phyloP scores from a whole-genome alignment of 2,113 vertebrate species.

The Boulengeromyrus knoepffleri region DNA sequence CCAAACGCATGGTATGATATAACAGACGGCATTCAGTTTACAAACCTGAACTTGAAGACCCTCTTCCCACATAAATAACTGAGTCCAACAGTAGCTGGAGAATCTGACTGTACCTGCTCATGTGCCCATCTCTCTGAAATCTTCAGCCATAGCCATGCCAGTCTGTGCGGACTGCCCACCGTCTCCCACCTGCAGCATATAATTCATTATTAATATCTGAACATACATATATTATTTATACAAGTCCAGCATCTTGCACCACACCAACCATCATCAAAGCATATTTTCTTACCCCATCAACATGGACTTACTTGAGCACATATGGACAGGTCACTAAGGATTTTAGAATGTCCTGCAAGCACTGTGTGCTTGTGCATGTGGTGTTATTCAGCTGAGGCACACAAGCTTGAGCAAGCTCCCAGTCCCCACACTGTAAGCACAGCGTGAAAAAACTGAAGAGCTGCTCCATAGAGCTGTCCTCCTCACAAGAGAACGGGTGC shows the following conservation, averaged over 20 bases:
- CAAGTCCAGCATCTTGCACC: background rate
- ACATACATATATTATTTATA: background rate
- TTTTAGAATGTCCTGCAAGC: slow-evolving; percentile 65
- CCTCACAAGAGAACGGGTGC: slow-evolving; percentile 75
- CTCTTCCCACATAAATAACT: background rate
- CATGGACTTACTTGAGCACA: slow-evolving; percentile 59
- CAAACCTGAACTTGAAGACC: background rate
- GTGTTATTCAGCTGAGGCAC: slow-evolving; percentile 70
- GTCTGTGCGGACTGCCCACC: slow-evolving; percentile 67
- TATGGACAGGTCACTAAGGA: slow-evolving; percentile 71
- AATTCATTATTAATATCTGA: background rate
- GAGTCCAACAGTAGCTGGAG: background rate
- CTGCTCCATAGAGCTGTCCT: slow-evolving; percentile 65
- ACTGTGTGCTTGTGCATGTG: slow-evolving; percentile 46
- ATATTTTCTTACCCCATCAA: background rate
- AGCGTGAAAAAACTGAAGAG: slow-evolving; percentile 77
- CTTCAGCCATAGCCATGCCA: slow-evolving; percentile 89
- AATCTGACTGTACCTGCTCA: slow-evolving; percentile 61
- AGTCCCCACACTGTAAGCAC: slow-evolving; percentile 71
- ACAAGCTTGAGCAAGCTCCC: slow-evolving; percentile 84
- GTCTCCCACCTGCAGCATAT: slow-evolving; percentile 54
- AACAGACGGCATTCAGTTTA: background rate
- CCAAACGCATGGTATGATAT: background rate
- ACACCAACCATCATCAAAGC: background rate
- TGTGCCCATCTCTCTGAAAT: slow-evolving; percentile 73